A percentile compares a stretch with the other conserved stretches of the same genome.
These are phyloP conservation scores for Hafferia zeledoni DNA, from an alignment of 2,797 vertebrate genomes.

Conservation along the genomic window DNA sequence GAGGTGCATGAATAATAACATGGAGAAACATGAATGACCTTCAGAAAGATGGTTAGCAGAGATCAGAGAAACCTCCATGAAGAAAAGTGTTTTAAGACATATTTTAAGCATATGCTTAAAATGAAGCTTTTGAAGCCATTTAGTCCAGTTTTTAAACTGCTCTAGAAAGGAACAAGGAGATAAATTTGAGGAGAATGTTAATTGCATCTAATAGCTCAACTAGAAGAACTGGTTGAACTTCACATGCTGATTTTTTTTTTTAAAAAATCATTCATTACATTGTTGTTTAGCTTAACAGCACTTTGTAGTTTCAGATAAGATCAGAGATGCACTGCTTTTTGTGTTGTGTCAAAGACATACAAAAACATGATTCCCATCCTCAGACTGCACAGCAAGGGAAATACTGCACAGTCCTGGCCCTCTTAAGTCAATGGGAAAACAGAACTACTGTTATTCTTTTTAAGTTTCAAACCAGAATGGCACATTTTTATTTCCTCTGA, in stretches of 20 bases:
- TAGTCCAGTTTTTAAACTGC: neutral
- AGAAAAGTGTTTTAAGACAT: neutral
- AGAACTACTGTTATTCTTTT: neutral
- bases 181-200: neutral
- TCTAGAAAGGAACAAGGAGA: neutral
- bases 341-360: neutral
- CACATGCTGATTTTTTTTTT: neutral
- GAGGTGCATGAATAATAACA: neutral
- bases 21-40: neutral
- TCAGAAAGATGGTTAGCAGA: neutral
- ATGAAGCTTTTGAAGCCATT: neutral
- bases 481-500: neutral
- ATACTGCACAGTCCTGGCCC: neutral
- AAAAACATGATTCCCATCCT: neutral
- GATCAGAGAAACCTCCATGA: neutral
- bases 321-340: slow-evolving; percentile 10
- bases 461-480: neutral
- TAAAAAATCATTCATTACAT: neutral
- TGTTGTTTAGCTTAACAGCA: slow-evolving; percentile 34
- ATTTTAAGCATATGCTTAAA: neutral
- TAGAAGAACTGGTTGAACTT: slow-evolving; percentile 50
- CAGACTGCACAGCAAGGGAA: neutral
- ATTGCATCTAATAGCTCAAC: neutral
- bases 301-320: slow-evolving; percentile 26
- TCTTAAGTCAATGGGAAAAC: neutral